Percentiles rank a stretch among this genome's conserved stretches.
Evolutionary conservation across 2,888 invertebrate genomes (phyloP).

Genomic region (Leucophenga maculata): DNA sequence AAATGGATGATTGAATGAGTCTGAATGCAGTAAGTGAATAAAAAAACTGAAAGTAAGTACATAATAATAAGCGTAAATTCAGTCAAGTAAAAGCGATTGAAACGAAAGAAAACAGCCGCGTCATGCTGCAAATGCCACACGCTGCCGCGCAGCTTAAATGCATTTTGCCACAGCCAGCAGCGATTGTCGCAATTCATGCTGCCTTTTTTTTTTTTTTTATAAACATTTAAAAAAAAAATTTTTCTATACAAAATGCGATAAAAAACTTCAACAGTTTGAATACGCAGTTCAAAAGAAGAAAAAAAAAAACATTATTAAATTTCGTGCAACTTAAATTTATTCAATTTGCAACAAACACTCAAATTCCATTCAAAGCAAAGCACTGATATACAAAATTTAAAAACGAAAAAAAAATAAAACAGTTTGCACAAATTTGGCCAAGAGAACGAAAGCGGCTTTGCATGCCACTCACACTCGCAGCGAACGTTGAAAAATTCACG

Average conservation of each 20-base stretch:
- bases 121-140: slow-evolving; percentile 10
- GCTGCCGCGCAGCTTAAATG: neutral
- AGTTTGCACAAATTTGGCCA: neutral
- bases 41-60: neutral
- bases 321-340: neutral
- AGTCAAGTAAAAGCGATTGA: slow-evolving; percentile 7
- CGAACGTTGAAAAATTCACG: neutral
- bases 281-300: neutral
- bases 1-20: slow-evolving; percentile 64
- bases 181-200: slow-evolving; percentile 3
- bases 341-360: neutral
- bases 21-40: slow-evolving; percentile 24
- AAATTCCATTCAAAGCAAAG: slow-evolving; percentile 1
- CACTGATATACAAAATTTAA: neutral
- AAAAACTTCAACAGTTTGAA: neutral
- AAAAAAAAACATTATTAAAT: neutral
- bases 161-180: neutral
- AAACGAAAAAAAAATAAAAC: slow-evolving; percentile 10
- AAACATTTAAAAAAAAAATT: neutral
- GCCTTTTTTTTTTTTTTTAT: neutral
- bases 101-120: neutral
- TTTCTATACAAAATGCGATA: neutral
- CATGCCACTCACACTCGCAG: slow-evolving; percentile 34
- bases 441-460: neutral
- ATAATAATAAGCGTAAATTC: neutral